Evolutionary conservation across 1,140 invertebrate species (phyloP).

Genomic region (Camponotus vicinus): DNA sequence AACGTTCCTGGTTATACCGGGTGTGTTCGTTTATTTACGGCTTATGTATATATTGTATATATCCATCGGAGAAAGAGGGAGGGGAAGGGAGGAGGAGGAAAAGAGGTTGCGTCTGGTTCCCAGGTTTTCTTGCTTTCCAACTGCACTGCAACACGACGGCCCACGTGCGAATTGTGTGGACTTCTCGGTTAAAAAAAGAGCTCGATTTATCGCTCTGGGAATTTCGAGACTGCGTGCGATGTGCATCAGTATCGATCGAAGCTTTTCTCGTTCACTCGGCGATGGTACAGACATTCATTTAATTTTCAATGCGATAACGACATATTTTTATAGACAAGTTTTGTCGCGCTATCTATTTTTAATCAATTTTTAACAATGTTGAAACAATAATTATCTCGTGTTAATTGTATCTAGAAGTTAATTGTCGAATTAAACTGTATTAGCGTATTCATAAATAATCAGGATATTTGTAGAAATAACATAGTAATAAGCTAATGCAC

Average conservation of each 20-base stretch:
- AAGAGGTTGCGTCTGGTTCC: not conserved
- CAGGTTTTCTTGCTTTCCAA: constrained; percentile 63
- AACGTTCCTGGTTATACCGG: constrained; percentile 74
- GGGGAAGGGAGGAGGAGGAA: too few relatives aligned
- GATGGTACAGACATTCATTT: too few relatives aligned
- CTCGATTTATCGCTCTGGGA: constrained; percentile 63
- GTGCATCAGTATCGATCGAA: constrained; percentile 24
- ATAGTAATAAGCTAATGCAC: not conserved
- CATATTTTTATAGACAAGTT: not conserved
- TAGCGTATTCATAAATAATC: not conserved
- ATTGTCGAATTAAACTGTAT: constrained; percentile 5
- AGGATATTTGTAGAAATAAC: not conserved
- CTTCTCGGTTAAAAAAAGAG: not conserved
- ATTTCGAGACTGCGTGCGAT: constrained; percentile 13
- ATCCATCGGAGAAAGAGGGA: too few relatives aligned
- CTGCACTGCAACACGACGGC: constrained; percentile 13
- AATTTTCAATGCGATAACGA: not conserved
- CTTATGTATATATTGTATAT: constrained; percentile 43
- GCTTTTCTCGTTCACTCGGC: not conserved
- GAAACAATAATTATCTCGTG: not conserved
- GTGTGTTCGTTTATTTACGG: constrained; percentile 76
- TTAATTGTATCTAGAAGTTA: not conserved
- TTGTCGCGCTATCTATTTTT: not conserved
- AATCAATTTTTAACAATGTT: not conserved
- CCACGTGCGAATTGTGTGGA: constrained; percentile 23